A percentile compares a stretch with the other conserved stretches of the same genome.
Evolutionary conservation across 2,888 invertebrate species (phyloP).

Genomic region (Gari tellinella): DNA sequence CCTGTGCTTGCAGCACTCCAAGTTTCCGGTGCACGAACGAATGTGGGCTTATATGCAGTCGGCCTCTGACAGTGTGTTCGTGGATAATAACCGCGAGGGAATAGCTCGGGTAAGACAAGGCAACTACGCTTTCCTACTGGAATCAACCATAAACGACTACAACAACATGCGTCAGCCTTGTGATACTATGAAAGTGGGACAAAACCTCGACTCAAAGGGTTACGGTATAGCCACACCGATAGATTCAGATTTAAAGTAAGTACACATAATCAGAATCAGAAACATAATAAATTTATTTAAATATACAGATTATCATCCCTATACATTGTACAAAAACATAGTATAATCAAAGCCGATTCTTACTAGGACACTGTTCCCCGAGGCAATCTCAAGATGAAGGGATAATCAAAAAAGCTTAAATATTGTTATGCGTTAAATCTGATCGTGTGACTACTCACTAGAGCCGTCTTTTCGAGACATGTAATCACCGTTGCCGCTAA

Average conservation of each 20-base stretch:
- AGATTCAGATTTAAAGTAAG: slow-evolving; percentile 72
- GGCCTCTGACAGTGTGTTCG: slow-evolving; percentile 89
- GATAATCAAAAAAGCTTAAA: too few species aligned
- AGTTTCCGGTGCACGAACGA: slow-evolving; percentile 93
- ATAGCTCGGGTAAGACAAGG: slow-evolving; percentile 90
- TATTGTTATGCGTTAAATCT: too few species aligned
- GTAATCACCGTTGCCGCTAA: too few species aligned
- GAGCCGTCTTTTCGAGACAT: too few species aligned
- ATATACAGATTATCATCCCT: too few species aligned
- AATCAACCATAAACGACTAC: slow-evolving; percentile 89
- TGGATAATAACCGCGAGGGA: slow-evolving; percentile 92
- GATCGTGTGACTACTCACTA: too few species aligned
- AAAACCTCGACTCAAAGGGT: slow-evolving; percentile 92
- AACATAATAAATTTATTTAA: too few species aligned
- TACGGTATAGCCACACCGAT: slow-evolving; percentile 92
- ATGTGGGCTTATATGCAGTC: slow-evolving; percentile 98
- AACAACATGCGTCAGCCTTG: slow-evolving; percentile 93
- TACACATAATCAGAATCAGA: neutral
- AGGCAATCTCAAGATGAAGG: too few species aligned
- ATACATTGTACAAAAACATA: too few species aligned
- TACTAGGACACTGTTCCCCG: too few species aligned
- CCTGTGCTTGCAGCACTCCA: slow-evolving; percentile 89
- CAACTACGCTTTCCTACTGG: slow-evolving; percentile 86
- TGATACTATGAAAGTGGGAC: slow-evolving; percentile 88
- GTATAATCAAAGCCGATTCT: too few species aligned